phyloP scores from a whole-genome alignment of 2,113 vertebrate genomes.

The Pardalotus punctatus region DNA sequence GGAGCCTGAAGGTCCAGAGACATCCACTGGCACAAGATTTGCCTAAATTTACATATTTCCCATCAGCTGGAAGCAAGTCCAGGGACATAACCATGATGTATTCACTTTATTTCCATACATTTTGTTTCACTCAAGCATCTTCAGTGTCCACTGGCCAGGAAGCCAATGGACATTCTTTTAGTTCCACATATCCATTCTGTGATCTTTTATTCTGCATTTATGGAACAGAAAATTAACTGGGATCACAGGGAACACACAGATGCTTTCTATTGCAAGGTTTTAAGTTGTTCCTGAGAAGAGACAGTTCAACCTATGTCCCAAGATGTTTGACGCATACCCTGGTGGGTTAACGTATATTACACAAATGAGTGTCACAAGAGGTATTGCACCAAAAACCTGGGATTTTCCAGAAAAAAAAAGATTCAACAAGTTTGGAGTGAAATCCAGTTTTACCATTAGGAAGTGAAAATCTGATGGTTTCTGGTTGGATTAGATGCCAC shows the following conservation, averaged over 20 bases:
- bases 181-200: background rate
- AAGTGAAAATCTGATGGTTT: background rate
- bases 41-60: background rate
- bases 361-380: constrained; percentile 43
- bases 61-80: background rate
- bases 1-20: background rate
- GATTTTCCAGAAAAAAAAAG: background rate
- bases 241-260: fast-evolving
- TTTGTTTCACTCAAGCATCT: background rate
- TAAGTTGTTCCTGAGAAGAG: background rate
- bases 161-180: background rate
- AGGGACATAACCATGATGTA: too few species aligned
- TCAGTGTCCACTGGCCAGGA: background rate
- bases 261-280: background rate
- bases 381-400: background rate
- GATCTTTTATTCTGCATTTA: background rate
- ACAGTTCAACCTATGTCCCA: background rate
- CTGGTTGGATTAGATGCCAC: background rate
- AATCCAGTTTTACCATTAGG: background rate
- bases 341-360: constrained; percentile 27
- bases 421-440: fast-evolving
- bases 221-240: background rate
- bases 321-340: background rate
- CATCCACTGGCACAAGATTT: background rate
- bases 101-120: background rate